Base-by-base conservation (phyloP, 2,888 invertebrate species). In the Boloria selene region DNA sequence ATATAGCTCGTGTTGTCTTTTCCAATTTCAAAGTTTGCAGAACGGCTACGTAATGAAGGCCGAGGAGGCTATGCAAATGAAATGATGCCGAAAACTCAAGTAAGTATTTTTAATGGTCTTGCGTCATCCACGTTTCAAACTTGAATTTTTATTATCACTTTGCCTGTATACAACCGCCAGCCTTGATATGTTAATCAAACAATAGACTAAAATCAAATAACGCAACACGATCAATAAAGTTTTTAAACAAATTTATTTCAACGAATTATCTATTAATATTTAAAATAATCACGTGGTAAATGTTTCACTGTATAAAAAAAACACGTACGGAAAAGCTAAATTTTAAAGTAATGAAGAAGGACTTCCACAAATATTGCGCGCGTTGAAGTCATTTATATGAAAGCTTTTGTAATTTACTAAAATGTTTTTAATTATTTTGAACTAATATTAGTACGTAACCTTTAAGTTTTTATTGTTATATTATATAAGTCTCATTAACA, bases 121-220 rank as follows among this genome's bases (percentile, higher is more conserved):
- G 89, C 92, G 91, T 91, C 92, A 92, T 90, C 85, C 83, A 76
- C 80, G 84, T 84, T 90, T 87, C 87, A 90, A 91, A 92, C 92
- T 91, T 92, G 91, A 90, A 90, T 88, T 91, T 92, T 91, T 90
- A 92, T 92, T 92, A 91, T 92, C 92, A 91, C 92, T 86, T 90
- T 83, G 83, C 84, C 81, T 85, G 87, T 90, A 88, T 90, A 86
- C 86, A 85, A 85, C 86, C 85, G 83, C 78, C 83, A 91, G 86
- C 91, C 91, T 92, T 92, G 90, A 92, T 92, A 90, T 86, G 85
- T 90, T 90, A 87, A 84, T 86, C 91, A 91, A 92, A 92, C 91
- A 91, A 91, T 89, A 87, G 88, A 78, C 86, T 81, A 83, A 90
- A 89, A 88, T 86, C 90, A 90, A 89, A 88, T 82, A 81, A 84